These are phyloP conservation scores for Pseudorectes ferrugineus DNA, from an alignment of 2,113 vertebrate genomes.

Conservation along the genomic window DNA sequence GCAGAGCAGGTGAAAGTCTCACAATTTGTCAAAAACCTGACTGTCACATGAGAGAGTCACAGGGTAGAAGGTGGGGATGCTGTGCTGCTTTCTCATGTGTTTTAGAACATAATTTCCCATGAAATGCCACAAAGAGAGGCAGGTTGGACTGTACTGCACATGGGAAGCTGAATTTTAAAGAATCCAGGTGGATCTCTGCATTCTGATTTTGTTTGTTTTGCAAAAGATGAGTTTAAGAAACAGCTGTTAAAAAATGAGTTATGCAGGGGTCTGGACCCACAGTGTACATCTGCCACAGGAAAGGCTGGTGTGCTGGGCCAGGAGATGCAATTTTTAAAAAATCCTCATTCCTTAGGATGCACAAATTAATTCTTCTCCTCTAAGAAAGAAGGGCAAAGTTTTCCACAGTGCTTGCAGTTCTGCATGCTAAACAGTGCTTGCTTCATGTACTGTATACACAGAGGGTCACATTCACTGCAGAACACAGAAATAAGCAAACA, in stretches of 20 bases:
- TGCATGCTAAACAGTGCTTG: conserved; percentile 2
- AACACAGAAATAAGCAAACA: conserved; percentile 39
- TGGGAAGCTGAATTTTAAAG: neutral
- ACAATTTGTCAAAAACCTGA: neutral
- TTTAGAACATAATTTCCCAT: neutral
- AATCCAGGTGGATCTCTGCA: neutral
- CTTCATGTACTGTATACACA: conserved; percentile 1
- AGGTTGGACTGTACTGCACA: neutral
- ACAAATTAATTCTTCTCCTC: conserved; percentile 47
- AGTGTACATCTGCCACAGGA: neutral
- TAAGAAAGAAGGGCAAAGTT: conserved; percentile 39
- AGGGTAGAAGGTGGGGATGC: neutral
- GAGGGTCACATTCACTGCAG: conserved; percentile 41
- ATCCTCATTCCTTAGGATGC: neutral
- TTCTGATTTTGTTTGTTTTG: neutral
- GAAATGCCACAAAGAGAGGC: neutral
- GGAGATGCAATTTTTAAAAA: neutral
- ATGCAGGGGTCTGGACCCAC: neutral
- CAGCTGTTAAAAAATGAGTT: neutral
- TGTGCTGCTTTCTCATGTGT: neutral
- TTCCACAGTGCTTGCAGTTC: neutral
- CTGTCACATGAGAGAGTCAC: neutral
- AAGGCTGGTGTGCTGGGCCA: neutral
- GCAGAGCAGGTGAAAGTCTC: neutral
- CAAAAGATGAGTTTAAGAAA: neutral